Evolutionary conservation across 2,113 vertebrate genomes (phyloP), one percentile per base, ranked within the genome.

Genomic region (Eulemur rufifrons): DNA sequence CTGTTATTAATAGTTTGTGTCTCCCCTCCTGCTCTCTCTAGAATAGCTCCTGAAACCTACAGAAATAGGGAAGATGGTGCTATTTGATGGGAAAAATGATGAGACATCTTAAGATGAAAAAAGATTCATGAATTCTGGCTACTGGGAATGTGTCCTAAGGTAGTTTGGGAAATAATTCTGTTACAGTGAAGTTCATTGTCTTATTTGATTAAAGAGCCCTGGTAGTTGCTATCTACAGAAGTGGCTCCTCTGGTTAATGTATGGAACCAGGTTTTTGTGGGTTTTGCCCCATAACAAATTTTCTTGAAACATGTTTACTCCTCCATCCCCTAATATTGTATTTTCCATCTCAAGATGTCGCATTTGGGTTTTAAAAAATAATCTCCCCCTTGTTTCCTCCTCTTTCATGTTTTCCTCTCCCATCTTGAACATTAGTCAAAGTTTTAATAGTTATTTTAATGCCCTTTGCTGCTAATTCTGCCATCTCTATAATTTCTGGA

Each of bases 271-370:
- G 52, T 14, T 59, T 89, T 68, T 66, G 32, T 82, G 52, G 1
- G 68, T 91, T 91, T 94, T 69, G 21, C 3, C 17, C 27, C 89
- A 21, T 50, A 61, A 87, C 32, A 89, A 63, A 76, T 85, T 81
- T 82, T 29, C 18, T 76, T 82, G 50, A 86, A 68, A 37, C 11
- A 39, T n/a, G 14, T 63, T 93, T 29, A 63, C 27, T 45, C 5
- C 8, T 3, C 25, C 66, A 32, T 27, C 27, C 7, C 23, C 5
- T 20, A 20, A 52, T 29, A 39, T 18, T 76, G 23, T 27, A 52
- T 37, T 37, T 92, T 80, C 56, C 27, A 97, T 89, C 32, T 95
- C 23, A 86, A 27, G 45, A 86, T 69, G 32, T 93, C 37, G 87
- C 21, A 71, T 73, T 76, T 39, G 6, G 11, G 15, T 89, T 54